These are phyloP conservation scores for Penaeus indicus DNA, from an alignment of 1,140 invertebrate genomes.

Conservation along the genomic window DNA sequence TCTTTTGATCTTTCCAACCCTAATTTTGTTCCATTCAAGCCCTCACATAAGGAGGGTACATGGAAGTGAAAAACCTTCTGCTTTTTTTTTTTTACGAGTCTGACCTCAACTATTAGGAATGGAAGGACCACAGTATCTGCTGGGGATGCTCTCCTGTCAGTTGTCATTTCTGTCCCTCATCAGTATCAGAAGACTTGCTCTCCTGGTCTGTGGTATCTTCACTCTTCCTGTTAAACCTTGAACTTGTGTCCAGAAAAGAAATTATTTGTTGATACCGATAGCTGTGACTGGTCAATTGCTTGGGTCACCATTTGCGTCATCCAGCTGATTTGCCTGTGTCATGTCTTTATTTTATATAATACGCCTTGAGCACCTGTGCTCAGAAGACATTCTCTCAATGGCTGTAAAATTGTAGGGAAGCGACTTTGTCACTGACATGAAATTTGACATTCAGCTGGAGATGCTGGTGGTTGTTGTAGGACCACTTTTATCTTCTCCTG, in stretches of 20 bases:
- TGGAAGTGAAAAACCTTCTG: constrained; percentile 11
- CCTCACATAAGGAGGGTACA: neutral
- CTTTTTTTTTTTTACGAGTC: constrained; percentile 37
- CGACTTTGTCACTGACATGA: constrained; percentile 4
- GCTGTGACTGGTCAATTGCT: constrained; percentile 25
- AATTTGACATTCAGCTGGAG: constrained; percentile 34
- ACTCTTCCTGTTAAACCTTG: neutral
- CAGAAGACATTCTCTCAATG: constrained; percentile 17
- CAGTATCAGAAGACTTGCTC: constrained; percentile 26
- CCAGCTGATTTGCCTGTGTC: constrained; percentile 27
- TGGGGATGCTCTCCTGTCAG: constrained; percentile 21
- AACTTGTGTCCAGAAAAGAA: constrained; percentile 13
- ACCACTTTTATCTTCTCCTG: constrained; percentile 51
- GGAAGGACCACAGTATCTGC: constrained; percentile 50
- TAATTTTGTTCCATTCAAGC: constrained; percentile 18
- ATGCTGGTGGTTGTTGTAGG: constrained; percentile 38
- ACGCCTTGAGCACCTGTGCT: neutral
- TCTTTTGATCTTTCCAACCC: constrained; percentile 40
- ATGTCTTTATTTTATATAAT: constrained; percentile 2
- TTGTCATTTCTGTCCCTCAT: constrained; percentile 19
- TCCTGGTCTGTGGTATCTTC: neutral
- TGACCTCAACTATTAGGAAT: constrained; percentile 58
- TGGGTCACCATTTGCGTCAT: constrained; percentile 33
- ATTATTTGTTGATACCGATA: constrained; percentile 4
- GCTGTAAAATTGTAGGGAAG: neutral